Conservation (phyloP, 2,113 vertebrate genomes). For the Phalacrocorax pelagicus region DNA sequence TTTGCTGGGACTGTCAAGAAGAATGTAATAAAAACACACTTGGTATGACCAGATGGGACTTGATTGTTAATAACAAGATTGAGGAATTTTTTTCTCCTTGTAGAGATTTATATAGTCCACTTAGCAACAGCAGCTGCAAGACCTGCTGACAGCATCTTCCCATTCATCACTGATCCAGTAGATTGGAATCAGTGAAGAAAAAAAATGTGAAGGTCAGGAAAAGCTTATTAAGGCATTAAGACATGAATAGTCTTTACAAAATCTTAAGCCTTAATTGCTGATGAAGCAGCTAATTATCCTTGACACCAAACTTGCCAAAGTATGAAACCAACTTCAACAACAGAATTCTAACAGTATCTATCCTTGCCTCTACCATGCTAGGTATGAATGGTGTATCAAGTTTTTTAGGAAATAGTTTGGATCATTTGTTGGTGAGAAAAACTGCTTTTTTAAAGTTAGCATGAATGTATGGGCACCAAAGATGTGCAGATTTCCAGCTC, state of each 20-base stretch:
- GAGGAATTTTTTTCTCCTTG: neutral
- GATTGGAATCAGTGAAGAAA: neutral
- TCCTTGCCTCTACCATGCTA: neutral
- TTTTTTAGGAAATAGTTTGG: neutral
- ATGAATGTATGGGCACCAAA: neutral
- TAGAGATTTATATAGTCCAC: neutral
- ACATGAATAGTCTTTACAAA: neutral
- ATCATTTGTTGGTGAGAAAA: neutral
- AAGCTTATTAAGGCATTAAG: slow-evolving; percentile 32
- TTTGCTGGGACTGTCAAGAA: neutral
- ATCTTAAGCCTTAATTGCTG: neutral
- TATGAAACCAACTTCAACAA: neutral
- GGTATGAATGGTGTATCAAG: neutral
- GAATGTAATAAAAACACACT: neutral
- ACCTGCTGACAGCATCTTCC: neutral
- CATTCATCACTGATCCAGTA: neutral
- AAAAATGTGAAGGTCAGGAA: neutral
- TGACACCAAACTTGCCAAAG: neutral
- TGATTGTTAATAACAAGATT: neutral
- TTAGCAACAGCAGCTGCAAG: neutral
- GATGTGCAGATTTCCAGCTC: neutral
- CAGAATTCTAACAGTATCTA: neutral
- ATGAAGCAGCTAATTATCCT: neutral
- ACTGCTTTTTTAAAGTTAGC: neutral
- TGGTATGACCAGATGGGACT: neutral